These are phyloP conservation scores for Pycnonotus jocosus DNA, from an alignment of 2,113 vertebrate species.

Conservation along the genomic window DNA sequence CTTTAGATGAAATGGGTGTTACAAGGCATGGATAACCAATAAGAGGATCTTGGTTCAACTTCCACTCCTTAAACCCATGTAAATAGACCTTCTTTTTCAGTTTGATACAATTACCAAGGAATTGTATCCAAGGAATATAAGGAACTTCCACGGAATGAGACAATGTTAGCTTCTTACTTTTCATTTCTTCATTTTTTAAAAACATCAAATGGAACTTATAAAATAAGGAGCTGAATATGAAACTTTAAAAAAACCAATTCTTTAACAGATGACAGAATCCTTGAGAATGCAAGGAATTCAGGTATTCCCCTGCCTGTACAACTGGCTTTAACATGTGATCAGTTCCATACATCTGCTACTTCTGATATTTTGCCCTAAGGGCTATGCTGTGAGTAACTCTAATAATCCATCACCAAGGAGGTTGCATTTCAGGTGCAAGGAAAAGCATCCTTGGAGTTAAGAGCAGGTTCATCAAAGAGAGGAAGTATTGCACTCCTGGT, in stretches of 20 bases:
- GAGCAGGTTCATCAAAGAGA: background rate
- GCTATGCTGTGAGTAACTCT: background rate
- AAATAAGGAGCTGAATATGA: background rate
- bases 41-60: background rate
- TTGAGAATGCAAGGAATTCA: background rate
- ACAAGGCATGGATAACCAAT: background rate
- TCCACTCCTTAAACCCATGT: background rate
- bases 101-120: background rate
- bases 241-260: background rate
- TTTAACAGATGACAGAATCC: background rate
- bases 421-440: background rate
- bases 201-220: background rate
- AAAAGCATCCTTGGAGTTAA: background rate
- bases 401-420: background rate
- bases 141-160: background rate
- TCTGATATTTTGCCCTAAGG: background rate
- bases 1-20: background rate
- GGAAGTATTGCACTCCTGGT: background rate
- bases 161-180: background rate
- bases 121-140: too few species aligned
- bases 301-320: background rate
- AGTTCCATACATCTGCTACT: background rate
- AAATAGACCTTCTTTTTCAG: background rate
- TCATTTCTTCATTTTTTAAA: background rate
- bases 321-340: background rate